Conservation (phyloP, 2,113 vertebrate genomes). For the Xenopus borealis region DNA sequence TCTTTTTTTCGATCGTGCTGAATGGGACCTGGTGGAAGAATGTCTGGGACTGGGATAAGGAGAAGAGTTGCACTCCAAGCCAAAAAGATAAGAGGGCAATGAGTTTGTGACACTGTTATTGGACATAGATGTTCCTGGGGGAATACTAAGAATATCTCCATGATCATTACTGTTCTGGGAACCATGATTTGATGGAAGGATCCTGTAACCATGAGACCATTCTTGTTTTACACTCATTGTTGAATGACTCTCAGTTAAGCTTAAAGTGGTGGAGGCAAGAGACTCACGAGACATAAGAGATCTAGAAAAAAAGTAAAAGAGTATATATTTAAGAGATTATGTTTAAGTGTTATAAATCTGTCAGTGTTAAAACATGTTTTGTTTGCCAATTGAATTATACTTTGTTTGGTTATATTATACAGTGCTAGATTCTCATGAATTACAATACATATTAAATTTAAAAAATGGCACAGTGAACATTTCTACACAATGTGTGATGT, state of each 20-base stretch:
- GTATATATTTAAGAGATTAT: slow-evolving; percentile 16
- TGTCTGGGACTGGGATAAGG: slow-evolving; percentile 65
- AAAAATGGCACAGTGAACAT: slow-evolving; percentile 22
- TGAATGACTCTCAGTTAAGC: slow-evolving; percentile 80
- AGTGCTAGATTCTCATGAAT: slow-evolving; percentile 28
- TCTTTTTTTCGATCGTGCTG: slow-evolving; percentile 76
- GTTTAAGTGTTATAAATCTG: slow-evolving; percentile 1
- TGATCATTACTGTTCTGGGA: slow-evolving; percentile 69
- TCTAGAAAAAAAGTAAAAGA: slow-evolving; percentile 66
- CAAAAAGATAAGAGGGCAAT: slow-evolving; percentile 77
- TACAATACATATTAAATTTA: slow-evolving; percentile 37
- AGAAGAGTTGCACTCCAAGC: slow-evolving; percentile 67
- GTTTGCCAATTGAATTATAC: background rate
- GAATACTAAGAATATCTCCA: slow-evolving; percentile 65
- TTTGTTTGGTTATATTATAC: slow-evolving; percentile 20
- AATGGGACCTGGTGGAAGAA: slow-evolving; percentile 62
- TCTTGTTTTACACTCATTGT: slow-evolving; percentile 77
- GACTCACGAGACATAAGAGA: slow-evolving; percentile 78
- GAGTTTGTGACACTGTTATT: slow-evolving; percentile 67
- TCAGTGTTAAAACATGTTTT: background rate
- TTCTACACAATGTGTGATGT: slow-evolving; percentile 30
- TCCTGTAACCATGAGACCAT: slow-evolving; percentile 74
- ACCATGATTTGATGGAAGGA: slow-evolving; percentile 67
- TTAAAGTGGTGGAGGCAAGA: slow-evolving; percentile 77
- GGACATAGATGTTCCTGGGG: slow-evolving; percentile 66